Percentiles rank a stretch among this genome's conserved stretches.
phyloP scores from a whole-genome alignment of 2,888 invertebrate genomes.

The Mesorhabditis sp. region DNA sequence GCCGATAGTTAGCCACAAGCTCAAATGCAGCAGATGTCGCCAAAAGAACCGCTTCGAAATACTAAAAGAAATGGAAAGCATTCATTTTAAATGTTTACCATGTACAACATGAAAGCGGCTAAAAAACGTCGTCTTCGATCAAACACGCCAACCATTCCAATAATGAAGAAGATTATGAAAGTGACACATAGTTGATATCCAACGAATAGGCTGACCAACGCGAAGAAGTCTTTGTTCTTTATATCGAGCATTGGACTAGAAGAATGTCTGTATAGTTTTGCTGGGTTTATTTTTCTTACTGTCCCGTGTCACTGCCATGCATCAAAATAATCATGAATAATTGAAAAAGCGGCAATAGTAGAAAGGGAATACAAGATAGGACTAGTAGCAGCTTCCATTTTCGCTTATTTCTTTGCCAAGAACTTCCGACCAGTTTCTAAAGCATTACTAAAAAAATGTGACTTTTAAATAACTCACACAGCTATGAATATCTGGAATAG shows the following conservation, averaged over 20 bases:
- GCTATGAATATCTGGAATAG: neutral
- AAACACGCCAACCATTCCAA: conserved; percentile 4
- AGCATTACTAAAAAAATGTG: neutral
- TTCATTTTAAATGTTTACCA: conserved; percentile 3
- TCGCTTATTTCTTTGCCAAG: neutral
- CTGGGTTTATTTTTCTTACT: neutral
- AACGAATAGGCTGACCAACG: neutral
- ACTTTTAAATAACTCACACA: conserved; percentile 1
- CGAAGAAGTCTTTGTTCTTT: neutral
- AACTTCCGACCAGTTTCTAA: neutral
- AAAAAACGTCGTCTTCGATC: conserved; percentile 1
- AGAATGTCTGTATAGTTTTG: neutral
- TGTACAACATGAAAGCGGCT: neutral
- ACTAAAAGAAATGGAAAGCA: neutral
- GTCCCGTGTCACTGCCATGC: neutral
- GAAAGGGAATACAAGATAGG: neutral
- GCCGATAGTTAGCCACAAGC: conserved; percentile 1
- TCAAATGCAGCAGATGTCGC: neutral
- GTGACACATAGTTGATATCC: conserved; percentile 1
- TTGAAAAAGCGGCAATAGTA: neutral
- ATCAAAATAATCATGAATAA: neutral
- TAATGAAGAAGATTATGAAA: conserved; percentile 1
- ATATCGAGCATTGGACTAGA: no score
- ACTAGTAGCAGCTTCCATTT: neutral
- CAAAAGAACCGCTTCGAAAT: neutral